These are phyloP conservation scores for Acanthaster planci DNA, from an alignment of 35 echinoderm and acorn worm species.

Conservation along the genomic window DNA sequence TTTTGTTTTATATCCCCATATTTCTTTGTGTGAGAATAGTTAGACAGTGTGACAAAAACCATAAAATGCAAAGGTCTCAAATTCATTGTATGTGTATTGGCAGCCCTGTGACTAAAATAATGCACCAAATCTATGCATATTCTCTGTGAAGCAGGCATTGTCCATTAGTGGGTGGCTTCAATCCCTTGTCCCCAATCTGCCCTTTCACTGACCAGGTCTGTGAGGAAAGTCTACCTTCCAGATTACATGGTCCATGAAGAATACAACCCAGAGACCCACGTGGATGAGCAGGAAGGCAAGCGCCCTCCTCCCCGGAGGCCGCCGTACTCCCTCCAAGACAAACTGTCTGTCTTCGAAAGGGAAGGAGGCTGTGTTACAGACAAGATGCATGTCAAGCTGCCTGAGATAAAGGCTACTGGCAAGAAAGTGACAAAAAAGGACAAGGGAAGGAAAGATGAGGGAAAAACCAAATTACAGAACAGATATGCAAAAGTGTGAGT, in stretches of 20 bases:
- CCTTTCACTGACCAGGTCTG: not conserved
- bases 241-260: slow-evolving; percentile 99
- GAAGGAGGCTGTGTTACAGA: slow-evolving; percentile 77
- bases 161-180: too few species aligned
- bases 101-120: too few species aligned
- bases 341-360: slow-evolving; percentile 75
- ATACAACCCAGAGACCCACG: slow-evolving; percentile 43
- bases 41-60: too few species aligned
- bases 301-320: slow-evolving; percentile 36
- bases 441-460: slow-evolving; percentile 28
- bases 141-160: too few species aligned
- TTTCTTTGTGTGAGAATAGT: too few species aligned
- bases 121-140: too few species aligned
- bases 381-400: slow-evolving; percentile 78
- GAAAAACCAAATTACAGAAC: slow-evolving; percentile 23
- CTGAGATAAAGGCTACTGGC: slow-evolving; percentile 45
- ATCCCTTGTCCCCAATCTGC: too few species aligned
- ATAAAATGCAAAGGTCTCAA: too few species aligned
- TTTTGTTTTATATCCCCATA: too few species aligned
- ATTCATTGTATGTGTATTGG: too few species aligned
- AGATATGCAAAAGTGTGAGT: slow-evolving; percentile 28
- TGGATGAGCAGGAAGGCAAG: slow-evolving; percentile 20
- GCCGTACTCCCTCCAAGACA: slow-evolving; percentile 83
- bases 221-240: slow-evolving; percentile 62
- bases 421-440: slow-evolving; percentile 35